Conservation (phyloP, 1,140 invertebrate genomes). For the Bombus waltoni region DNA sequence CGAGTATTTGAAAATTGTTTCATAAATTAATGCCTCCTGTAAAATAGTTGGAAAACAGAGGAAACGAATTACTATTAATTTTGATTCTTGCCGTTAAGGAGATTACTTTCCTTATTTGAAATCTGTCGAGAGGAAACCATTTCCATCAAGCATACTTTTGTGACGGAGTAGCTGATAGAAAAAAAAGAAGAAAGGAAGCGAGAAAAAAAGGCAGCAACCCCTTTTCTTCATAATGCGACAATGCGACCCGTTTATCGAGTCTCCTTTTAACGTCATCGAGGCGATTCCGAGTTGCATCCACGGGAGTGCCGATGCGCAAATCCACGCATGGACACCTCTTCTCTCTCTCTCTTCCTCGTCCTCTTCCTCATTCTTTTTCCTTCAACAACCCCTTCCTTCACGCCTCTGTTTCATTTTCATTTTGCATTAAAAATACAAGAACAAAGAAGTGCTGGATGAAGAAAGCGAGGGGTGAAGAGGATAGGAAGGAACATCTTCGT, state of each 20-base stretch:
- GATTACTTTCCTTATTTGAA: constrained; percentile 21
- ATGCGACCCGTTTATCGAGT: constrained; percentile 54
- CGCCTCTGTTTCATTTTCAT: neutral
- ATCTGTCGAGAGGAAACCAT: constrained; percentile 33
- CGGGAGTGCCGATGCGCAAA: constrained; percentile 75
- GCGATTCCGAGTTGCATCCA: constrained; percentile 52
- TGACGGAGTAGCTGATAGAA: constrained; percentile 39
- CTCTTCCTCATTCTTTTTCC: constrained; percentile 18
- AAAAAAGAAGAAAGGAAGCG: constrained; percentile 13
- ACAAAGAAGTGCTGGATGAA: neutral
- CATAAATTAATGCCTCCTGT: neutral
- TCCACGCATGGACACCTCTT: constrained; percentile 75
- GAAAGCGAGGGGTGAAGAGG: neutral
- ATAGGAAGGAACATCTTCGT: neutral
- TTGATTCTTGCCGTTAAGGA: neutral
- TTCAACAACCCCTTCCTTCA: neutral
- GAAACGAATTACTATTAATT: neutral
- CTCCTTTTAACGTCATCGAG: constrained; percentile 57
- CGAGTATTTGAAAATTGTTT: neutral
- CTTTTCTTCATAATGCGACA: constrained; percentile 42
- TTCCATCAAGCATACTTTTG: constrained; percentile 39
- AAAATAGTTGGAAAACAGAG: neutral
- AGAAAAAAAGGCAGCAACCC: constrained; percentile 20
- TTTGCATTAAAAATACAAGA: constrained; percentile 14
- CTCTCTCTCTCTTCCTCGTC: constrained; percentile 30